A percentile compares a stretch with the other conserved stretches of the same genome.
Evolutionary conservation across 2,888 invertebrate species (phyloP).

Genomic region (Acholoe squamosa): DNA sequence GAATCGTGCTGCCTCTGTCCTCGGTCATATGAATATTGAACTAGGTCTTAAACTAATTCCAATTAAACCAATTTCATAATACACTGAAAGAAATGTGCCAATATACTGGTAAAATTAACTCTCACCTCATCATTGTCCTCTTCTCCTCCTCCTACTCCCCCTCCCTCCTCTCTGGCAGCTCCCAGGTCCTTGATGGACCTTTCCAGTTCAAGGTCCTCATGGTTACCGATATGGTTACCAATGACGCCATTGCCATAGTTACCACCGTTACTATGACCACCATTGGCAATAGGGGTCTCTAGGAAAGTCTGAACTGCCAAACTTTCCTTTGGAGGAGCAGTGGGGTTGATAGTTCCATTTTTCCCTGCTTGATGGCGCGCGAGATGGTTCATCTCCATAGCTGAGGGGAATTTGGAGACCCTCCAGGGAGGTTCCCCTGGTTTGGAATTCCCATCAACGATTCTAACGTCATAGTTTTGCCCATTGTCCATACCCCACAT

Average conservation of each 20-base stretch:
- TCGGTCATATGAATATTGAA: no score
- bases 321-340: not conserved
- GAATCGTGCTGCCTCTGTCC: no score
- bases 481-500: slow-evolving; percentile 56
- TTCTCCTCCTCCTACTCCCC: not conserved
- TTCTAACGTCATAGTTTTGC: slow-evolving; percentile 19
- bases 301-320: slow-evolving; percentile 21
- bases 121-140: slow-evolving; percentile 20
- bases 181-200: slow-evolving; percentile 48
- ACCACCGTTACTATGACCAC: not conserved
- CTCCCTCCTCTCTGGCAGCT: not conserved
- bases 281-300: not conserved
- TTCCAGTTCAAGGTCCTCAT: slow-evolving; percentile 23
- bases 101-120: not conserved
- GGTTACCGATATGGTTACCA: not conserved
- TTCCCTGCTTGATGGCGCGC: not conserved
- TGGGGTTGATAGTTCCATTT: not conserved
- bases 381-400: slow-evolving; percentile 55
- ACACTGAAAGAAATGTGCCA: no score
- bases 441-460: slow-evolving; percentile 56
- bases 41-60: no score
- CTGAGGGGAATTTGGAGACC: slow-evolving; percentile 38
- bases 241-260: not conserved
- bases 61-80: no score
- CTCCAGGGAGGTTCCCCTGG: slow-evolving; percentile 53